These are phyloP conservation scores for Lipophrys pholis DNA, from an alignment of 2,113 vertebrate genomes.

Conservation along the genomic window DNA sequence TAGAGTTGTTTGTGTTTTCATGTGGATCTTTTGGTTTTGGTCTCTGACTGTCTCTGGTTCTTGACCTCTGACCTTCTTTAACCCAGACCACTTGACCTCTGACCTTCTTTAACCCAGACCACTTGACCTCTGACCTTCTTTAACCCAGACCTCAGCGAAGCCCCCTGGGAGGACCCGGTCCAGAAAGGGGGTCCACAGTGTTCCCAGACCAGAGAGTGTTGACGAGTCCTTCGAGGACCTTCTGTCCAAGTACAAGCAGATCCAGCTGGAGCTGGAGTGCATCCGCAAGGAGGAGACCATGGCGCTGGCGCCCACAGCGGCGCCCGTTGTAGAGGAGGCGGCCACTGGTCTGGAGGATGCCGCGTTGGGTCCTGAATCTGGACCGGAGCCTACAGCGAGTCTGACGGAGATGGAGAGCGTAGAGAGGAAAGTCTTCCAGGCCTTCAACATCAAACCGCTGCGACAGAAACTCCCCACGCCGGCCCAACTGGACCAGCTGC, in stretches of 20 bases:
- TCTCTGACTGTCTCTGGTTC: too few species aligned
- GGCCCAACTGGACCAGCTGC: slow-evolving; percentile 85
- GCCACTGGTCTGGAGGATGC: background rate
- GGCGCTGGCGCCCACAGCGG: slow-evolving; percentile 85
- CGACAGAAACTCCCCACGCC: slow-evolving; percentile 90
- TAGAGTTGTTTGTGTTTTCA: too few species aligned
- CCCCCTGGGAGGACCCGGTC: slow-evolving; percentile 80
- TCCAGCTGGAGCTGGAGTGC: slow-evolving; percentile 95
- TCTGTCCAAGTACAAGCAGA: slow-evolving; percentile 95
- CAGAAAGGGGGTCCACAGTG: slow-evolving; percentile 83
- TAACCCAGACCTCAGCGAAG: slow-evolving; percentile 85
- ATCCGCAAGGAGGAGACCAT: slow-evolving; percentile 96
- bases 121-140: slow-evolving; percentile 15
- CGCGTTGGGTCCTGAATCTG: background rate
- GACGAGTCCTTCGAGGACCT: slow-evolving; percentile 98
- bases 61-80: too few species aligned
- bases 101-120: too few species aligned
- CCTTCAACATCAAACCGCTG: slow-evolving; percentile 96
- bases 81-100: too few species aligned
- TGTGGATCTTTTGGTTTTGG: too few species aligned
- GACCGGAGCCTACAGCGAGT: slow-evolving; percentile 43
- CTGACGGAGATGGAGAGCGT: slow-evolving; percentile 79
- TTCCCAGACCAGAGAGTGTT: slow-evolving; percentile 85
- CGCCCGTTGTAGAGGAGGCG: slow-evolving; percentile 73
- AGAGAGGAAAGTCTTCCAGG: slow-evolving; percentile 91